phyloP scores from a whole-genome alignment of 2,113 vertebrate genomes.

The Progne subis region DNA sequence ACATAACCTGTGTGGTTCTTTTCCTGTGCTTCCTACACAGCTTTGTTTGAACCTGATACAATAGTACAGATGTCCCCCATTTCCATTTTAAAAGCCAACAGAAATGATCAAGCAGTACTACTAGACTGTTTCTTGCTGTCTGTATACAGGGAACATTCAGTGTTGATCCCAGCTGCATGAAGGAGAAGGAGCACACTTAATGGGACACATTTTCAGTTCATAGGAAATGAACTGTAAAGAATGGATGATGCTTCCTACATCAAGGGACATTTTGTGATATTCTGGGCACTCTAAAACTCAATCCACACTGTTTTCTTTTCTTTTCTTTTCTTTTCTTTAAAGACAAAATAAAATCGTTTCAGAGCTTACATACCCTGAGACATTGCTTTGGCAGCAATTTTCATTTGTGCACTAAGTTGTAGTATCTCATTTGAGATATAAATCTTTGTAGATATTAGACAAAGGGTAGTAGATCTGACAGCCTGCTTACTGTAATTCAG shows the following conservation, averaged over 20 bases:
- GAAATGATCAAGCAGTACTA: neutral
- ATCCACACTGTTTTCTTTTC: neutral
- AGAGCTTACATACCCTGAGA: neutral
- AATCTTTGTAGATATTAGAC: neutral
- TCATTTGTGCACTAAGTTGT: neutral
- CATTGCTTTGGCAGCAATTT: neutral
- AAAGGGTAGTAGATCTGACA: neutral
- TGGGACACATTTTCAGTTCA: neutral
- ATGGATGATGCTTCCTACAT: neutral
- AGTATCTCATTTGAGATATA: neutral
- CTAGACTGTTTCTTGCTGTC: neutral
- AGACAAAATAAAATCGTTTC: neutral
- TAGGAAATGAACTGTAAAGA: slow-evolving; percentile 35
- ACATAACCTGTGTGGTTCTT: neutral
- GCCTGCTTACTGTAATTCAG: neutral
- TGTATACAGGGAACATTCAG: neutral
- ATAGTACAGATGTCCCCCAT: neutral
- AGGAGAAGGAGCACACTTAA: neutral
- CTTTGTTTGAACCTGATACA: slow-evolving; percentile 1
- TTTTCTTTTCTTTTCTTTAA: neutral
- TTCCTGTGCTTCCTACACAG: neutral
- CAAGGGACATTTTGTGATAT: slow-evolving; percentile 2
- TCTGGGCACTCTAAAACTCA: neutral
- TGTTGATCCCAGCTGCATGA: neutral
- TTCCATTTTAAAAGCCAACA: slow-evolving; percentile 39